phyloP scores from a whole-genome alignment of 1,140 invertebrate species.

The Wiebesia pumilae region DNA sequence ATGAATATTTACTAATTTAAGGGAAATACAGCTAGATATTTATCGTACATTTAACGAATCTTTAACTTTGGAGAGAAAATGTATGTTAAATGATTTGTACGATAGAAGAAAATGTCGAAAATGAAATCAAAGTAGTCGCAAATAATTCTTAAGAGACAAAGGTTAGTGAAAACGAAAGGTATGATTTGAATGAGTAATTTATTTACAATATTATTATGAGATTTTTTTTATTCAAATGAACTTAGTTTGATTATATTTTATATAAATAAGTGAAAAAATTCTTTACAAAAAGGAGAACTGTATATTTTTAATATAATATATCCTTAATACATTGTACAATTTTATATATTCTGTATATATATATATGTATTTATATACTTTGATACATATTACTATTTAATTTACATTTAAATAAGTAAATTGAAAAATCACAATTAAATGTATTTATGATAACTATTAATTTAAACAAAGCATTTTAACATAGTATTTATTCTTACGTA shows the following conservation, averaged over 20 bases:
- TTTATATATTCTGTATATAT: too few species aligned
- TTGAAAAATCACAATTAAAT: too few species aligned
- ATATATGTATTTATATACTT: too few species aligned
- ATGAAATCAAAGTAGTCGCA: neutral
- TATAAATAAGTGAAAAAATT: neutral
- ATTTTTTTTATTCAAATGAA: neutral
- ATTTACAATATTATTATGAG: neutral
- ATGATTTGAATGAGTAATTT: neutral
- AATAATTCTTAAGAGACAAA: neutral
- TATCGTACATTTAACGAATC: neutral
- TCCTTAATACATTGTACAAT: neutral
- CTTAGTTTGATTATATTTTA: neutral
- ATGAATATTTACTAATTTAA: neutral
- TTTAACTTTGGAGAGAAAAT: neutral
- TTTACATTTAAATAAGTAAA: too few species aligned
- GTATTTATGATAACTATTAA: too few species aligned
- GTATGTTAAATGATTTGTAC: neutral
- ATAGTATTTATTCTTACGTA: too few species aligned
- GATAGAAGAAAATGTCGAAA: neutral
- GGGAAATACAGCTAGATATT: neutral
- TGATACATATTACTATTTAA: too few species aligned
- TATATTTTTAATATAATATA: neutral
- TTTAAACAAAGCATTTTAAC: too few species aligned
- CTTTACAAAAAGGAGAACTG: neutral
- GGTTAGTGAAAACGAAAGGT: neutral